Conservation (phyloP, 2,888 invertebrate species). For the Cynaeus angustus region DNA sequence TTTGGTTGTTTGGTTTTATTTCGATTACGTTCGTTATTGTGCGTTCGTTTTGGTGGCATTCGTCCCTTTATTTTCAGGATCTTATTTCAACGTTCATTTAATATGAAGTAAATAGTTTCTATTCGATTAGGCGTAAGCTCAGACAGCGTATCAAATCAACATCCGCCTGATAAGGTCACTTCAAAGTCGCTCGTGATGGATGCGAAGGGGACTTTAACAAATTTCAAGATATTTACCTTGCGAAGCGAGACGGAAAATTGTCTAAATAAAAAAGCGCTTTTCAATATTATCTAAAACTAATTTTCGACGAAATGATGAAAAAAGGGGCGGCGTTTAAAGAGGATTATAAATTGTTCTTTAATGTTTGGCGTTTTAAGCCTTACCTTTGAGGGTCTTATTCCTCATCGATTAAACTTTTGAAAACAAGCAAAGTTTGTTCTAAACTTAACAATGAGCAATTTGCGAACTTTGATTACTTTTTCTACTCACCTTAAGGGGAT, state of each 20-base stretch:
- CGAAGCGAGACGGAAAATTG: constrained; percentile 56
- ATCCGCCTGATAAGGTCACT: constrained; percentile 62
- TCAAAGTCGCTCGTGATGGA: constrained; percentile 61
- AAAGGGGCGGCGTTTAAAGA: constrained; percentile 53
- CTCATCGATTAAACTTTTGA: constrained; percentile 65
- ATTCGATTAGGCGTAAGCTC: constrained; percentile 63
- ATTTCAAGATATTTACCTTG: constrained; percentile 64
- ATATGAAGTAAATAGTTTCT: constrained; percentile 65
- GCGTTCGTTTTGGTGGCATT: constrained; percentile 42
- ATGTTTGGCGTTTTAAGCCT: constrained; percentile 58
- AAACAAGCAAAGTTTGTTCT: constrained; percentile 62
- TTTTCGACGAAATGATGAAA: constrained; percentile 50
- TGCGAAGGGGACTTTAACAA: constrained; percentile 58
- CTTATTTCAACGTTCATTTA: constrained; percentile 64
- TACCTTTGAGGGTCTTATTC: constrained; percentile 61
- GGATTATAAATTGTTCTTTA: constrained; percentile 62
- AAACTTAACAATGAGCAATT: constrained; percentile 68
- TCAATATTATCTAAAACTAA: constrained; percentile 58
- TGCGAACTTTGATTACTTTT: constrained; percentile 69
- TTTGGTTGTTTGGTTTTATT: constrained; percentile 49
- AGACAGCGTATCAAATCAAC: constrained; percentile 62
- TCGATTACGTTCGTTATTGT: constrained; percentile 51
- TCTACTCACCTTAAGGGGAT: constrained; percentile 43
- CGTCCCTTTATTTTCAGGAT: constrained; percentile 45
- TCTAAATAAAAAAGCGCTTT: constrained; percentile 57